Base-by-base conservation (phyloP, 2,113 vertebrate species). In the human region DNA sequence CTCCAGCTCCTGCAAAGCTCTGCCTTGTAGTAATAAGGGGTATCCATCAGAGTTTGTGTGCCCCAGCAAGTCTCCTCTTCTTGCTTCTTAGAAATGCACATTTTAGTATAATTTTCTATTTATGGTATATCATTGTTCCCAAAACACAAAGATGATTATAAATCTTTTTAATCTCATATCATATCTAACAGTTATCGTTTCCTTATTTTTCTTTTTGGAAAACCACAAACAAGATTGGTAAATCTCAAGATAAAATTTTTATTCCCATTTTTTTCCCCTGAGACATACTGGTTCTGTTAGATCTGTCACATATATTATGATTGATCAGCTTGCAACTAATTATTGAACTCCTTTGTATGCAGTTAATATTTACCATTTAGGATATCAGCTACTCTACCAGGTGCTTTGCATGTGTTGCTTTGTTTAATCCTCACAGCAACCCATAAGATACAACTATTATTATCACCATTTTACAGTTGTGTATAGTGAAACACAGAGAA, bases 151-250 rank as follows among this genome's bases (percentile, higher is more conserved):
- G 23, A 40, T 88, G 55, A 89, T 88, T 95, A 23, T 6, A 86
- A 27, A 20, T 85, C 45, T 80, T 92, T 52, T 84, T 52, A 93
- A 40, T 92, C 17, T 90, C 43, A 0, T 32, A 50, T 93, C 84
- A 89, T 68, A 76, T 55, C 92, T 76, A 89, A 38, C 66, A 75
- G 35, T 96, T 80, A 59, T 22, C 25, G 10, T 93, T 81, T 79
- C 23, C n/a, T 76, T 87, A 68, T 75, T 89, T 94, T 96, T 13
- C 75, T 52, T 82, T 81, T 91, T 95, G 64, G 48, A 84, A 97
- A 94, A 75, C n/a, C 72, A 64, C 87, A 95, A 95, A 57, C 13
- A 87, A 96, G 48, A 27, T 52, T 45, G 52, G 9, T 87, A 72
- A 86, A n/a, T 95, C 80, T 79, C 22, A 61, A 89, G 40, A 89